Evolutionary conservation across 2,888 invertebrate genomes (phyloP).

Genomic region (Ceraclea dissimilis): DNA sequence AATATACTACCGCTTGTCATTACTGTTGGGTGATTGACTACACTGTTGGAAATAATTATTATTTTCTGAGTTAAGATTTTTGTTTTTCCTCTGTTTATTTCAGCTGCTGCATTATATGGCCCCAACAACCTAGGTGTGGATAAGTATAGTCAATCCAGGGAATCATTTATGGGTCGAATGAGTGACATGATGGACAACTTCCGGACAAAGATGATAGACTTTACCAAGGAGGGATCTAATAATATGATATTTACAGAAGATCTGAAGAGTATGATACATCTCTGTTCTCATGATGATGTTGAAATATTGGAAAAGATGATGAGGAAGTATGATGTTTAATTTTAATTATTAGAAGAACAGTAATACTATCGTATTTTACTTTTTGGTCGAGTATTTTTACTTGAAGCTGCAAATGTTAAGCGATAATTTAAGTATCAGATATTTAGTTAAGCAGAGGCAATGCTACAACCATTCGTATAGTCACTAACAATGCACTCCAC

Average conservation of each 20-base stretch:
- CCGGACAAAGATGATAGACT: conserved; percentile 61
- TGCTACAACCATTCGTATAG: too few relatives aligned
- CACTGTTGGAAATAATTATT: too few relatives aligned
- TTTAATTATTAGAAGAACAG: not conserved
- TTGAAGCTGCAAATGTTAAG: too few relatives aligned
- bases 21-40: too few relatives aligned
- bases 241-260: conserved; percentile 79
- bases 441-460: too few relatives aligned
- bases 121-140: conserved; percentile 55
- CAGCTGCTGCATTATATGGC: conserved; percentile 47
- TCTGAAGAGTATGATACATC: conserved; percentile 70
- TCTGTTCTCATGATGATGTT: conserved; percentile 58
- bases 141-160: conserved; percentile 48
- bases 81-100: conserved; percentile 23
- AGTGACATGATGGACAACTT: conserved; percentile 57
- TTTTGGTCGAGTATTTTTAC: too few relatives aligned
- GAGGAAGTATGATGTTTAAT: conserved; percentile 51
- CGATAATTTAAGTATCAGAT: too few relatives aligned
- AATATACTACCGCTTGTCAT: too few relatives aligned
- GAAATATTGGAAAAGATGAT: conserved; percentile 61
- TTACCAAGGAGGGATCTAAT: conserved; percentile 43
- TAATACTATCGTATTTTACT: not conserved
- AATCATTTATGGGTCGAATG: conserved; percentile 53
- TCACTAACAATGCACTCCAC: too few relatives aligned
- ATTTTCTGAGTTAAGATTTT: too few relatives aligned